These are phyloP conservation scores for Rhynchotus rufescens DNA, from an alignment of 2,797 vertebrate species.

Conservation along the genomic window DNA sequence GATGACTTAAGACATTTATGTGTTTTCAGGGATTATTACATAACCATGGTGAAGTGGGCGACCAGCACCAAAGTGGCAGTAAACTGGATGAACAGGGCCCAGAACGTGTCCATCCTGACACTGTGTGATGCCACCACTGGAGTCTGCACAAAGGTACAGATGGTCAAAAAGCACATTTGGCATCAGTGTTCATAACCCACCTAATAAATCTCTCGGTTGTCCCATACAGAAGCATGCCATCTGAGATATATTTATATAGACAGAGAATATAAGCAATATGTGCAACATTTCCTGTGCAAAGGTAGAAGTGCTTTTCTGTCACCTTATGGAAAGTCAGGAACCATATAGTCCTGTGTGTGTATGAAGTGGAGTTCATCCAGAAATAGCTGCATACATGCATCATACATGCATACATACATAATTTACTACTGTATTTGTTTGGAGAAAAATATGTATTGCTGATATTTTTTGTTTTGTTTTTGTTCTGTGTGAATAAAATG, in stretches of 20 bases:
- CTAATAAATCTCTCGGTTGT: fast-evolving
- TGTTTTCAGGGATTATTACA: slow-evolving; percentile 89
- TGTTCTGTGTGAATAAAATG: not conserved
- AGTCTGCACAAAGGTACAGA: slow-evolving; percentile 92
- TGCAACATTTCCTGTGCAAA: not conserved
- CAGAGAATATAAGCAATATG: not conserved
- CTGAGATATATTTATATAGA: not conserved
- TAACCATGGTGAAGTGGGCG: slow-evolving; percentile 98
- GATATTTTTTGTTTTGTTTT: not conserved
- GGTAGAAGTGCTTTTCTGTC: not conserved
- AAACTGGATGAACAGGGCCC: slow-evolving; percentile 97
- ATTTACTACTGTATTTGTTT: not conserved
- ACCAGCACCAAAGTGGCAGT: slow-evolving; percentile 97
- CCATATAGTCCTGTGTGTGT: too few species aligned
- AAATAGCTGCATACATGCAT: not conserved
- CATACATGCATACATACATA: too few species aligned
- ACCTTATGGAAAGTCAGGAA: not conserved
- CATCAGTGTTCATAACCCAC: fast-evolving
- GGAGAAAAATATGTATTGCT: not conserved
- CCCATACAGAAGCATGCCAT: not conserved
- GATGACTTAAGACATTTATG: not conserved
- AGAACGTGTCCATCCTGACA: slow-evolving; percentile 97
- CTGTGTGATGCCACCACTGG: slow-evolving; percentile 96
- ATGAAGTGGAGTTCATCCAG: not conserved
- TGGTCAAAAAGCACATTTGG: fast-evolving